Base-by-base conservation (phyloP, 2,888 invertebrate genomes). In the Calliscelio sp. region DNA sequence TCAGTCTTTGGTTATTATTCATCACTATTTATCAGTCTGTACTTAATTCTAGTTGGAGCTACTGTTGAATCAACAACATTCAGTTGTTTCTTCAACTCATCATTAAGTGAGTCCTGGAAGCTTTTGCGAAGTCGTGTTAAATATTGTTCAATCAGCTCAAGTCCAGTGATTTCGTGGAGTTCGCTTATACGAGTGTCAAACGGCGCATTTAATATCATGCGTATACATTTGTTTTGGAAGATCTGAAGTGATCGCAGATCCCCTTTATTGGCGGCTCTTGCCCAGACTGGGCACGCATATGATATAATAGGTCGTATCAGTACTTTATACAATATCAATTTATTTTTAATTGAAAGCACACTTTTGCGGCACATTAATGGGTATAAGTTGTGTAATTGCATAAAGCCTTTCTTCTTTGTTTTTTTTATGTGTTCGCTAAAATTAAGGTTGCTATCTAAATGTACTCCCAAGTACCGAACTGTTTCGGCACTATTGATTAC, bases 321-420 rank as follows among this genome's bases (percentile, higher is more conserved):
- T 14, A 66, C 16, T 49, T 68, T 68, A 51, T 68, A 68, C 7
- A 68, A 18, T 22, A 51, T 25, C 22, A 51, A 8, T 51, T 53
- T 68, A 16, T 68, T 68, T 68, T 68, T 68, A 7, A n/a, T 28
- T 5, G 35, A 22, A 18, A 68, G 14, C 14, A 2, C 35, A 22
- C 66, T 68, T 8, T 51, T 51, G 6, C 8, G 35, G 18, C 53
- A 68, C 2, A 46, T 11, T 7, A 68, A 10, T 14, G 51, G 51
- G n/a, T 35, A 68, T 24, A 68, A 28, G 5, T 32, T 51, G n/a
- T 7, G 51, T 8, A 68, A 14, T 24, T 68, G 51, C 2, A 25
- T 28, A 16, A 28, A 18, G 3, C 14, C n/a, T 66, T 66, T 66
- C 11, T 11, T 46, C 20, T 18, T 65, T 2, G 24, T 49, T 2